A percentile compares a stretch with the other conserved stretches of the same genome.
Evolutionary conservation across 2,113 vertebrate species (phyloP).

Genomic region (Xenopus borealis): DNA sequence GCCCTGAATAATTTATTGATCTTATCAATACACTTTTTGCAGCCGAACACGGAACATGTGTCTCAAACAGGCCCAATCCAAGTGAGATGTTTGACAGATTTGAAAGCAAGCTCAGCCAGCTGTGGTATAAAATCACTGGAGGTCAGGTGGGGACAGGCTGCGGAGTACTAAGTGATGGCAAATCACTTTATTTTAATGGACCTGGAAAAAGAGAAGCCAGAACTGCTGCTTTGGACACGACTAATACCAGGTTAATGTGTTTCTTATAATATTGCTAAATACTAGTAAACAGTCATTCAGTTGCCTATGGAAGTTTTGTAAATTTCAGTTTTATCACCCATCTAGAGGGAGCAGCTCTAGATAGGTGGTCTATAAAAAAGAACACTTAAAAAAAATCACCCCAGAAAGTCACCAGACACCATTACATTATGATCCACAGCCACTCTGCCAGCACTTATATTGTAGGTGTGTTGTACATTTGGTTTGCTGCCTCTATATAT

Average conservation of each 20-base stretch:
- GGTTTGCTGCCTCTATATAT: no score
- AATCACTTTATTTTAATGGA: constrained; percentile 89
- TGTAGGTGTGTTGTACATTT: no score
- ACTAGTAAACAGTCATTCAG: no score
- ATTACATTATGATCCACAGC: not conserved
- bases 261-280: no score
- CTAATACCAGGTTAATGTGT: constrained; percentile 77
- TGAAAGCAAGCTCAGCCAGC: constrained; percentile 91
- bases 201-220: constrained; percentile 85
- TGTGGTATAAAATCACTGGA: constrained; percentile 90
- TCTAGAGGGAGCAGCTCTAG: no score
- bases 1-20: not conserved
- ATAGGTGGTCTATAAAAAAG: no score
- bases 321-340: no score
- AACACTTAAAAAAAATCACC: no score
- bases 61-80: constrained; percentile 79
- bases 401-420: no score
- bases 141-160: constrained; percentile 87
- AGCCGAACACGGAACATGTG: constrained; percentile 92
- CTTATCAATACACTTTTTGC: constrained; percentile 30
- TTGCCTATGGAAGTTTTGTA: no score
- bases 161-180: constrained; percentile 85
- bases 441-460: no score
- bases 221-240: constrained; percentile 89
- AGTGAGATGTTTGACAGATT: constrained; percentile 92